A percentile compares a stretch with the other conserved stretches of the same genome.
Evolutionary conservation across 2,888 invertebrate species (phyloP).

Genomic region (Drosophila hamatofila): DNA sequence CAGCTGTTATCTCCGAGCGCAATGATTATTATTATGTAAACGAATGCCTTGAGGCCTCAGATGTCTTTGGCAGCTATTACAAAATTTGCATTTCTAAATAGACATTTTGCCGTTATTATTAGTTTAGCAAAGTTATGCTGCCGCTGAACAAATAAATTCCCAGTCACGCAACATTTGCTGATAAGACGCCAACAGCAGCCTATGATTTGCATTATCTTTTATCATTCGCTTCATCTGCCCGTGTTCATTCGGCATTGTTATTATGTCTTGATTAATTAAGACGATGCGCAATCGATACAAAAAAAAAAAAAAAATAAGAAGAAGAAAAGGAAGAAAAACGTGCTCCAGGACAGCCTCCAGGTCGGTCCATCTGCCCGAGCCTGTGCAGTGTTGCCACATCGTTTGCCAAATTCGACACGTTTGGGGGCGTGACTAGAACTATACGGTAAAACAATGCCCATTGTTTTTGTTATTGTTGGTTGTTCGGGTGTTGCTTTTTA

Average conservation of each 20-base stretch:
- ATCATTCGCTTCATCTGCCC: slow-evolving; percentile 13
- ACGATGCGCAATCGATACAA: slow-evolving; percentile 61
- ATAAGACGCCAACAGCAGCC: neutral
- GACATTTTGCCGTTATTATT: slow-evolving; percentile 64
- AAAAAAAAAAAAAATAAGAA: neutral
- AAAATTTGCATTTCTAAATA: slow-evolving; percentile 76
- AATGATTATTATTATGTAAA: slow-evolving; percentile 64
- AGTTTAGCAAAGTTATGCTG: slow-evolving; percentile 49
- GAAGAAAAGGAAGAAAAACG: slow-evolving; percentile 24
- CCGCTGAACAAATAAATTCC: slow-evolving; percentile 37
- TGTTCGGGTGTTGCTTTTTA: slow-evolving; percentile 53
- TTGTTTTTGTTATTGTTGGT: slow-evolving; percentile 39
- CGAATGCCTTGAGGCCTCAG: slow-evolving; percentile 49
- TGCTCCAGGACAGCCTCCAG: slow-evolving; percentile 23
- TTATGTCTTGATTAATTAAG: slow-evolving; percentile 68
- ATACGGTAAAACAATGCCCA: slow-evolving; percentile 34
- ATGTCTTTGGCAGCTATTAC: slow-evolving; percentile 52
- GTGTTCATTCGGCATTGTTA: slow-evolving; percentile 33
- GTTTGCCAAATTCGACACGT: slow-evolving; percentile 62
- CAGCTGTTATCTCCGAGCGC: slow-evolving; percentile 33
- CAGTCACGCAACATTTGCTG: slow-evolving; percentile 17
- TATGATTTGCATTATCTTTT: slow-evolving; percentile 59
- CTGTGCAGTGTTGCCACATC: slow-evolving; percentile 31
- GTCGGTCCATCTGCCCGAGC: neutral
- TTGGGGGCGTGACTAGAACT: slow-evolving; percentile 43